Evolutionary conservation across 2,888 invertebrate species (phyloP).

Genomic region (Perizoma affinitatum): DNA sequence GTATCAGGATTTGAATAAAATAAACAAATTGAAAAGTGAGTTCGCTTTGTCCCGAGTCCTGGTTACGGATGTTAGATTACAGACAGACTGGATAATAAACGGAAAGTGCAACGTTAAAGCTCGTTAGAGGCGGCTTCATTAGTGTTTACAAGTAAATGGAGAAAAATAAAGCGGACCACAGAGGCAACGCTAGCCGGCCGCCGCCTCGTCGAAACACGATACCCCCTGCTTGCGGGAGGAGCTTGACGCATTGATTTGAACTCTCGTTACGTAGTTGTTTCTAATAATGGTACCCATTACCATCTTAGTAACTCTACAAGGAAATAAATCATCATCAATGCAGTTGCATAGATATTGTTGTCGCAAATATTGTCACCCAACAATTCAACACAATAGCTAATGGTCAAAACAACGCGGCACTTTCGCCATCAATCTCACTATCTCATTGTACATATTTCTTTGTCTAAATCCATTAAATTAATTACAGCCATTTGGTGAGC

Average conservation of each 20-base stretch:
- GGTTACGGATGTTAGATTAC: constrained; percentile 56
- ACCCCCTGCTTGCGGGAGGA: constrained; percentile 19
- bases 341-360: constrained; percentile 2
- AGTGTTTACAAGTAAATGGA: constrained; percentile 65
- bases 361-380: constrained; percentile 8
- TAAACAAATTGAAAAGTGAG: constrained; percentile 22
- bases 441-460: constrained; percentile 82
- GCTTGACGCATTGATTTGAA: constrained; percentile 19
- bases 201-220: constrained; percentile 27
- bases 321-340: constrained; percentile 5
- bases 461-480: constrained; percentile 84
- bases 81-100: constrained; percentile 67
- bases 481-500: constrained; percentile 80
- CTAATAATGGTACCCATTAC: constrained; percentile 5
- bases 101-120: constrained; percentile 65
- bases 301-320: constrained; percentile 2
- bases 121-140: constrained; percentile 76
- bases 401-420: constrained; percentile 68
- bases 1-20: constrained; percentile 26
- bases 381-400: constrained; percentile 47
- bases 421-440: constrained; percentile 76
- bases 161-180: constrained; percentile 58
- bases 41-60: constrained; percentile 21
- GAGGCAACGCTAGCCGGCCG: constrained; percentile 34
- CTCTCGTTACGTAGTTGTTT: constrained; percentile 13